phyloP scores from a whole-genome alignment of 1,140 invertebrate genomes.

The Drosophila pectinifera region DNA sequence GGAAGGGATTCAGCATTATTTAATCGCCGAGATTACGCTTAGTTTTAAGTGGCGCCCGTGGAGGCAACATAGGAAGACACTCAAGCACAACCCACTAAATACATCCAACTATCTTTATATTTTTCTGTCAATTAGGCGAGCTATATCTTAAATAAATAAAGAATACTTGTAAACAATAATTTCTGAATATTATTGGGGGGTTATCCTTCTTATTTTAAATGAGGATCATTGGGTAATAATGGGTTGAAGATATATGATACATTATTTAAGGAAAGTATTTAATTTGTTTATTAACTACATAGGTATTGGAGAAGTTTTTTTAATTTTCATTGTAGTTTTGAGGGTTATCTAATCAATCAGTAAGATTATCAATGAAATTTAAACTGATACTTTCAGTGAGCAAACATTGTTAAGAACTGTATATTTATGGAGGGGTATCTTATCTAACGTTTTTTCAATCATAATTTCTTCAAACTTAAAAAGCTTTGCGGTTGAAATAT shows the following conservation, averaged over 20 bases:
- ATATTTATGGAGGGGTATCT: background rate
- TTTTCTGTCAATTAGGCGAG: constrained; percentile 76
- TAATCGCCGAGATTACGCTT: constrained; percentile 44
- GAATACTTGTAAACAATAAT: constrained; percentile 27
- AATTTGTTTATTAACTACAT: too few species aligned
- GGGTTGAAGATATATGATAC: too few species aligned
- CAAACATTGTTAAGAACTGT: background rate
- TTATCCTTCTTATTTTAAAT: background rate
- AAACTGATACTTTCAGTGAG: background rate
- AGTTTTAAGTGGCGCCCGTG: constrained; percentile 32
- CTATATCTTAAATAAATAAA: constrained; percentile 60
- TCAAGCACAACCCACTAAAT: constrained; percentile 49
- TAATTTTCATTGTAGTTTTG: too few species aligned
- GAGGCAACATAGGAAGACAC: constrained; percentile 30
- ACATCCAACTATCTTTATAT: constrained; percentile 61
- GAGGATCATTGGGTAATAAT: too few species aligned
- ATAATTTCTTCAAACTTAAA: too few species aligned
- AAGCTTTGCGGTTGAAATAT: background rate
- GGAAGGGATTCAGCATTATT: constrained; percentile 45
- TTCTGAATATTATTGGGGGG: background rate
- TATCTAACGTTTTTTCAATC: background rate
- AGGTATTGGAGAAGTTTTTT: too few species aligned
- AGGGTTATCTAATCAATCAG: background rate
- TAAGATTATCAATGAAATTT: background rate
- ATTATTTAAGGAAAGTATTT: too few species aligned